Conservation (phyloP, 2,797 vertebrate species). For the Oreonectes daqikongensis region DNA sequence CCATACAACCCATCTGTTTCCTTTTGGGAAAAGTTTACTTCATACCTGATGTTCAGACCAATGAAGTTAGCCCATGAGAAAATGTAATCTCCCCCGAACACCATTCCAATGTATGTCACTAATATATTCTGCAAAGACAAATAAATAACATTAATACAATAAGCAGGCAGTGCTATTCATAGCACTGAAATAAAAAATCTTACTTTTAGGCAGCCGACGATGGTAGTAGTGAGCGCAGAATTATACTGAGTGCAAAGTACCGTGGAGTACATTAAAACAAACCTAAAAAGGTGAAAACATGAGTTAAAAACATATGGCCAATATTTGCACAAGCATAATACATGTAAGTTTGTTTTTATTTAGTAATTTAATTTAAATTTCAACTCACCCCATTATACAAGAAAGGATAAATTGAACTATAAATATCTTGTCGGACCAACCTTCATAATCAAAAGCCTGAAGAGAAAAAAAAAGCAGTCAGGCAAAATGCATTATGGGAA, state of each 20-base stretch:
- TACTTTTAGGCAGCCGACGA: slow-evolving; percentile 96
- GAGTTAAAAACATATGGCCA: neutral
- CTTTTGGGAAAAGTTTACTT: slow-evolving; percentile 6
- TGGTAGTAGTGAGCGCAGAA: slow-evolving; percentile 96
- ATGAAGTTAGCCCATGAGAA: slow-evolving; percentile 97
- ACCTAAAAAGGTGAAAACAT: slow-evolving; percentile 65
- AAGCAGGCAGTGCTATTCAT: neutral
- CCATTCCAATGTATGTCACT: slow-evolving; percentile 96
- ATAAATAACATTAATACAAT: neutral
- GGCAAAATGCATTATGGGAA: neutral
- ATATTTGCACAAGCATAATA: neutral
- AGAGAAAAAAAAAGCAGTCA: slow-evolving; percentile 5
- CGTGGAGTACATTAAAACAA: slow-evolving; percentile 94
- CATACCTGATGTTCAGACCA: slow-evolving; percentile 95
- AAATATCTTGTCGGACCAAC: slow-evolving; percentile 89
- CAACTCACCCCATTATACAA: slow-evolving; percentile 96
- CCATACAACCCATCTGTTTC: neutral
- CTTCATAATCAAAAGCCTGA: slow-evolving; percentile 89
- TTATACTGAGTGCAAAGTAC: slow-evolving; percentile 95
- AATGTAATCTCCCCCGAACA: slow-evolving; percentile 97
- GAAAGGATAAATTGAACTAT: slow-evolving; percentile 87
- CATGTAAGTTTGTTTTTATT: neutral
- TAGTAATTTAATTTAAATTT: neutral
- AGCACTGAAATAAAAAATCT: neutral
- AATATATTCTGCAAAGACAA: slow-evolving; percentile 86